phyloP scores from a whole-genome alignment of 2,888 invertebrate species.

The Drosophila recens region DNA sequence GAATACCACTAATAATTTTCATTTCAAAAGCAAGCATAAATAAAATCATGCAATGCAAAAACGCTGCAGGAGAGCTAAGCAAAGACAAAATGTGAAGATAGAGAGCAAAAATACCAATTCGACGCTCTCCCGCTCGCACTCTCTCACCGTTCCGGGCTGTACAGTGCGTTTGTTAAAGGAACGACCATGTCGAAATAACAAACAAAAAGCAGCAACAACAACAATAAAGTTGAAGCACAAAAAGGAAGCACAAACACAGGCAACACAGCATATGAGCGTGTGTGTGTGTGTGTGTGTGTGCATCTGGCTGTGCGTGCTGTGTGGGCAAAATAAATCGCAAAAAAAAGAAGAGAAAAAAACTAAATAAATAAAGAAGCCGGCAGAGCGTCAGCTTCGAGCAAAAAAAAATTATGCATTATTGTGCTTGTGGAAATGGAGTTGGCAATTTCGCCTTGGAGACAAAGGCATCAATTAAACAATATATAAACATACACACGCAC shows the following conservation, averaged over 20 bases:
- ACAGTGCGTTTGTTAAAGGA: conserved; percentile 49
- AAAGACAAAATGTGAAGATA: conserved; percentile 21
- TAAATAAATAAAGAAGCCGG: conserved; percentile 66
- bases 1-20: not conserved
- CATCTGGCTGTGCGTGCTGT: conserved; percentile 36
- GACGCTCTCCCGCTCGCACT: conserved; percentile 8
- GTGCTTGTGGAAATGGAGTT: conserved; percentile 45
- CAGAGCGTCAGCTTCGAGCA: conserved; percentile 31
- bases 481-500: conserved; percentile 24
- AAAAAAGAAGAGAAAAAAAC: conserved; percentile 38
- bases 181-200: conserved; percentile 48
- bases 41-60: conserved; percentile 43
- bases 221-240: conserved; percentile 43
- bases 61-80: conserved; percentile 66
- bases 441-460: conserved; percentile 33
- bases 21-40: not conserved
- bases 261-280: conserved; percentile 9
- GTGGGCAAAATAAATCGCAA: conserved; percentile 63
- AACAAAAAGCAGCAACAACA: conserved; percentile 46
- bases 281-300: conserved; percentile 21
- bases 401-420: conserved; percentile 52
- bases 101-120: conserved; percentile 23
- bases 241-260: conserved; percentile 51
- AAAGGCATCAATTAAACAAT: conserved; percentile 54
- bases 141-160: conserved; percentile 23